A percentile compares a stretch with the other conserved stretches of the same genome.
These are phyloP conservation scores for Lepus oiostolus DNA, from an alignment of 2,797 vertebrate genomes.

Conservation along the genomic window DNA sequence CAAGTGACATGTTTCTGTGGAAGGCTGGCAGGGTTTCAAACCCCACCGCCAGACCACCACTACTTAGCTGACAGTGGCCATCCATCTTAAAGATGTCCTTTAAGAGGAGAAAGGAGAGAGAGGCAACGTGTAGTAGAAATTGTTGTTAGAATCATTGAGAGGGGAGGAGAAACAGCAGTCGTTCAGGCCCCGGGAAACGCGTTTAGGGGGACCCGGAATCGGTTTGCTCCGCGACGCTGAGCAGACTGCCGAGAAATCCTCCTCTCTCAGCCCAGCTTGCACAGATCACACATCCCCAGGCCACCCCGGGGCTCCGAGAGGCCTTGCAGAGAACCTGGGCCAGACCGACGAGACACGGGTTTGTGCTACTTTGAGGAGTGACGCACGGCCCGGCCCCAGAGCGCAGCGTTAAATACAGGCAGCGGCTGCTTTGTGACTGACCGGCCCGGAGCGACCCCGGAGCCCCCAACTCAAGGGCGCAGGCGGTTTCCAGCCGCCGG, in stretches of 20 bases:
- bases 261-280: background rate
- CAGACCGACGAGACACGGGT: no score
- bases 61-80: background rate
- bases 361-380: no score
- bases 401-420: no score
- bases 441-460: no score
- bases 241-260: fast-evolving
- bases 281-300: no score
- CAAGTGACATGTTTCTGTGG: background rate
- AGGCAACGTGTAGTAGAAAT: background rate
- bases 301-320: no score
- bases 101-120: background rate
- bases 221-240: background rate
- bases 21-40: background rate
- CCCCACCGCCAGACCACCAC: background rate
- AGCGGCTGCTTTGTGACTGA: no score
- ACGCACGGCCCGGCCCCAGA: no score
- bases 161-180: background rate
- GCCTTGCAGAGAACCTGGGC: no score
- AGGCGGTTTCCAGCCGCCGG: no score
- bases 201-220: background rate
- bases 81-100: background rate
- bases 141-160: background rate
- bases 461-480: no score
- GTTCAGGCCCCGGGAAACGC: background rate